Evolutionary conservation across 2,797 vertebrate genomes (phyloP), one percentile per base, ranked within the genome.

Genomic region (Sebastes nivosus): DNA sequence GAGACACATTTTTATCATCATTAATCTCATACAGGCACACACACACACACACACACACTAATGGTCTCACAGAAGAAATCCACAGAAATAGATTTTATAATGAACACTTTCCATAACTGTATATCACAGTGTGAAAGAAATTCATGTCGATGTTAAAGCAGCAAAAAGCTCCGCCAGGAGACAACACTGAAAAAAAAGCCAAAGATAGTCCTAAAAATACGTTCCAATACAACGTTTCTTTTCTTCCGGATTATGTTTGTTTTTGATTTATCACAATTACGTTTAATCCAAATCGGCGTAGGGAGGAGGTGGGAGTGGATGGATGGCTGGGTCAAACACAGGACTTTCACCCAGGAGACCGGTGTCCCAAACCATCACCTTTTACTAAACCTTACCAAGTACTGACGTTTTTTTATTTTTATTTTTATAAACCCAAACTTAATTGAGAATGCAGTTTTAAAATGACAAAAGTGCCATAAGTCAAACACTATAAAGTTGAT

Each of bases 61-160:
- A 52, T 57, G 24, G 32, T 78, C 67, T 36, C 6, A 60, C 27
- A 55, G 42, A 13, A 14, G 5, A 10, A 66, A 27, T 42, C 12
- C 3, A 22, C 27, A 57, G 9, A 73, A 76, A 79, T n/a, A 24
- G 54, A 73, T 84, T 86, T 82, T 57, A 66, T 6, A 25, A 30
- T 34, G 16, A 52, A 70, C 27, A 30, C 12, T 67, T 74, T 60
- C 16, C 38, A 29, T 57, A 46, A 55, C 50, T 77, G 64, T 65
- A 57, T 9, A 34, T 30, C 20, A 46, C 25, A 66, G 32, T n/a
- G 22, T 71, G 54, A 71, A 34, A 60, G 18, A 58, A 63, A 68
- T 2, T 20, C 20, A 69, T 58, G 70, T 50, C 13, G 6, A 61
- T 24, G 20, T 54, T 71, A 34, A 72, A 72, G 38, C 30, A 25